Evolutionary conservation across 2,113 vertebrate genomes (phyloP), one percentile per base, ranked within the genome.

Genomic region (Coregonus clupeaformis): DNA sequence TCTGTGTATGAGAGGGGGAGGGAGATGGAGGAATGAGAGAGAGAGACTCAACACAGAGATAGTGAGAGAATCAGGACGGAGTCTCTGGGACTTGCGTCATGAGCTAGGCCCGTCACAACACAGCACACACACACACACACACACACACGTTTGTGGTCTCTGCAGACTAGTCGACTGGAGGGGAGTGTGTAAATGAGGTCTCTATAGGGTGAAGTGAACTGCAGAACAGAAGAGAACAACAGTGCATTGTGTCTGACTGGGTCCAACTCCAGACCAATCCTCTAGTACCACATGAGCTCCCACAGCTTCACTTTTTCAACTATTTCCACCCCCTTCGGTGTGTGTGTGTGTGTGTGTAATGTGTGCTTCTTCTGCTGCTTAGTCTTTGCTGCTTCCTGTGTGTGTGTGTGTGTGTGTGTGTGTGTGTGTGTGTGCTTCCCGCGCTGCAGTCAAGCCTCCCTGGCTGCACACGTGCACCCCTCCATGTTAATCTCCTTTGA

Each of bases 381-480:
- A 29, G 29, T 29, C 36, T 27, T 27, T 27, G 27, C 27, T 9
- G 7, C 36, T 36, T 42, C 36, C 36, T 42, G 1, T 27, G 27
- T 16, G n/a, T n/a, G n/a, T n/a, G n/a, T n/a, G n/a, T n/a, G n/a
- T 12, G 57, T 63, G 29, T 29, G 45, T 30, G 29, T 62, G 71
- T 72, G 57, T 63, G 71, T 73, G 72, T 49, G 32, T 73, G 27
- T 64, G 71, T 3, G 32, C 20, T 42, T 63, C n/a, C n/a, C 57
- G 2, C 25, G n/a, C 32, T 27, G 27, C 60, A 59, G 16, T 14
- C 24, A 25, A 12, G 24, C 24, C 11, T 29, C 63, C 3, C 71
- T 18, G 16, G 4, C 63, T 30, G 24, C 71, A 73, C 18, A 16
- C n/a, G 22, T 27, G 22, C 60, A 7, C 2, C n/a, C 60, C n/a